Evolutionary conservation across 2,113 vertebrate species (phyloP).

Genomic region (Oxygymnocypris stewartii): DNA sequence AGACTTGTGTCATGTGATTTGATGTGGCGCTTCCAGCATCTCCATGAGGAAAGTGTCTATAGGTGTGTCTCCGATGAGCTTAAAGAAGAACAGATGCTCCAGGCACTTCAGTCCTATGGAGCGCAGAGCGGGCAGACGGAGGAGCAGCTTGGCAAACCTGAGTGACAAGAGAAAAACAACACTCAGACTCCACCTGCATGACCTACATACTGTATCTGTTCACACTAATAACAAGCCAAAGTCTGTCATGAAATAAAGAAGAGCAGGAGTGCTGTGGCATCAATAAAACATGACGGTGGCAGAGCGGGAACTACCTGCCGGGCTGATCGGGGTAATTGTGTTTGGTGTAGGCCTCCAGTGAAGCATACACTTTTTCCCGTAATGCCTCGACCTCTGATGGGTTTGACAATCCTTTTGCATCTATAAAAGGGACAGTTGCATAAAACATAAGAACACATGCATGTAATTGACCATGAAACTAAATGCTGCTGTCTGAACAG

Average conservation of each 20-base stretch:
- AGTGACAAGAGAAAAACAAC: not conserved
- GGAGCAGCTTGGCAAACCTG: conserved; percentile 84
- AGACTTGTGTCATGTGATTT: conserved; percentile 75
- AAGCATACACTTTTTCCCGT: conserved; percentile 84
- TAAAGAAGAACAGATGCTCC: conserved; percentile 88
- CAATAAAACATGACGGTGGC: not conserved
- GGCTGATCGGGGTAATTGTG: conserved; percentile 85
- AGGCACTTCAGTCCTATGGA: conserved; percentile 84
- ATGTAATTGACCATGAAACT: not conserved
- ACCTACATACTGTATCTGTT: not conserved
- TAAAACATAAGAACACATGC: not conserved
- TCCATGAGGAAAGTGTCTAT: conserved; percentile 88
- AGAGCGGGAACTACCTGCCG: conserved; percentile 74
- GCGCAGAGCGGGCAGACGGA: conserved; percentile 79
- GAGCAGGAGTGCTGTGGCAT: not conserved
- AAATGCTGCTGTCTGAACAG: not conserved
- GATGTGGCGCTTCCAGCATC: conserved; percentile 84
- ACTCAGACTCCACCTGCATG: not conserved
- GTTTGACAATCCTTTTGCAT: conserved; percentile 85
- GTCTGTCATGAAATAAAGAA: not conserved
- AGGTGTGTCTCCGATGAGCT: conserved; percentile 85
- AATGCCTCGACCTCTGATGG: conserved; percentile 80
- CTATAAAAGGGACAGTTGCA: conserved; percentile 56
- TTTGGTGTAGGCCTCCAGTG: conserved; percentile 84
- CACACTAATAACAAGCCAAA: not conserved